phyloP scores from a whole-genome alignment of 2,113 vertebrate species.

The Pedionomus torquatus region DNA sequence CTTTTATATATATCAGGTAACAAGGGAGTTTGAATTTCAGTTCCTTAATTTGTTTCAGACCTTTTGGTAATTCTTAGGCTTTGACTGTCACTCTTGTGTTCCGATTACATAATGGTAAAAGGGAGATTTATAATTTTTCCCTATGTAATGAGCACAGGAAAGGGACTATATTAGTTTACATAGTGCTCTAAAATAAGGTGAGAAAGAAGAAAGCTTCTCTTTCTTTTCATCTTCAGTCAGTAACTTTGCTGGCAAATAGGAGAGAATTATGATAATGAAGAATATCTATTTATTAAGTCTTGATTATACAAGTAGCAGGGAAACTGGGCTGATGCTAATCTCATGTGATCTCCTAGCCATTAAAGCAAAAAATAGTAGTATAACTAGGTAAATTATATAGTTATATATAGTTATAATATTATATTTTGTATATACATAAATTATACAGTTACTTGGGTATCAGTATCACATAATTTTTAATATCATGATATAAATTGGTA shows the following conservation, averaged over 20 bases:
- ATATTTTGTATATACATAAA: too few species aligned
- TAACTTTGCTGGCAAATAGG: not conserved
- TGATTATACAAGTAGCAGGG: not conserved
- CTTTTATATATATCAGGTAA: not conserved
- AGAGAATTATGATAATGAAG: not conserved
- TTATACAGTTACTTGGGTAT: not conserved
- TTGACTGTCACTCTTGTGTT: not conserved
- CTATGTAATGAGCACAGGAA: not conserved
- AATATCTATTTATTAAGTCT: not conserved
- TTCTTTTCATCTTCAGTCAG: not conserved
- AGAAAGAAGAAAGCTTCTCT: not conserved
- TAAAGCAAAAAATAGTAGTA: not conserved
- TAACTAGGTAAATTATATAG: not conserved
- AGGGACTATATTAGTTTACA: not conserved
- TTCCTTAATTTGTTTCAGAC: not conserved
- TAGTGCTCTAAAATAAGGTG: not conserved
- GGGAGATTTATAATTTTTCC: not conserved
- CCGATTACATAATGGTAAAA: not conserved
- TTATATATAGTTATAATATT: not conserved
- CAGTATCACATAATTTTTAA: not conserved
- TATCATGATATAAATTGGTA: not conserved
- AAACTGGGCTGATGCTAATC: not conserved
- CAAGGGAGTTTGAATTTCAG: not conserved
- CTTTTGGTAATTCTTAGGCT: not conserved
- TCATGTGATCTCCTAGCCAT: not conserved